Percentiles rank a stretch among this genome's conserved stretches.
Evolutionary conservation across 1,140 invertebrate genomes (phyloP).

Genomic region (Contarinia nasturtii): DNA sequence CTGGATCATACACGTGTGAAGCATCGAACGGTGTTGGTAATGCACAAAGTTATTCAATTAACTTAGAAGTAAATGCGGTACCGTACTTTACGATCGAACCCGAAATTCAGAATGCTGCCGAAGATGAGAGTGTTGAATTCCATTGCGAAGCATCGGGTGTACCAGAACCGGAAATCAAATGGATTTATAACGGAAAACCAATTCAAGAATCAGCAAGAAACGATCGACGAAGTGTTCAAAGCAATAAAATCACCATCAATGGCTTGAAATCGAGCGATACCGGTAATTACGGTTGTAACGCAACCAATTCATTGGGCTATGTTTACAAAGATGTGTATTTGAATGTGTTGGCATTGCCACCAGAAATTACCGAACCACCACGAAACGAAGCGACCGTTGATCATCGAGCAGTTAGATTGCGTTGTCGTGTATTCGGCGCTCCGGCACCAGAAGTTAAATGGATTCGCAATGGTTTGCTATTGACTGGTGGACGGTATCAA

Average conservation of each 20-base stretch:
- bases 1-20: slow-evolving; percentile 75
- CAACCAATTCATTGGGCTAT: slow-evolving; percentile 93
- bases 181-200: slow-evolving; percentile 92
- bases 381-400: slow-evolving; percentile 63
- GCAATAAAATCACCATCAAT: slow-evolving; percentile 63
- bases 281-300: slow-evolving; percentile 97
- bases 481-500: slow-evolving; percentile 67
- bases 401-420: slow-evolving; percentile 60
- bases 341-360: slow-evolving; percentile 83
- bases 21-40: slow-evolving; percentile 77
- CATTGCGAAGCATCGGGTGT: slow-evolving; percentile 71
- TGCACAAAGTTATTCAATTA: slow-evolving; percentile 66
- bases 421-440: slow-evolving; percentile 87
- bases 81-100: slow-evolving; percentile 90
- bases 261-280: slow-evolving; percentile 78
- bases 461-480: slow-evolving; percentile 59
- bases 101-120: slow-evolving; percentile 69
- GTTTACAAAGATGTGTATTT: slow-evolving; percentile 96
- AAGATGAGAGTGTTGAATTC: slow-evolving; percentile 77
- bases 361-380: slow-evolving; percentile 74
- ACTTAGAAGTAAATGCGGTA: slow-evolving; percentile 58
- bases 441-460: slow-evolving; percentile 90
- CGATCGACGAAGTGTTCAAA: slow-evolving; percentile 39
- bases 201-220: slow-evolving; percentile 58
- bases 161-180: slow-evolving; percentile 79